A percentile compares a stretch with the other conserved stretches of the same genome.
Conservation (phyloP, 2,888 invertebrate species). For the Venustoraphidia nigricollis region DNA sequence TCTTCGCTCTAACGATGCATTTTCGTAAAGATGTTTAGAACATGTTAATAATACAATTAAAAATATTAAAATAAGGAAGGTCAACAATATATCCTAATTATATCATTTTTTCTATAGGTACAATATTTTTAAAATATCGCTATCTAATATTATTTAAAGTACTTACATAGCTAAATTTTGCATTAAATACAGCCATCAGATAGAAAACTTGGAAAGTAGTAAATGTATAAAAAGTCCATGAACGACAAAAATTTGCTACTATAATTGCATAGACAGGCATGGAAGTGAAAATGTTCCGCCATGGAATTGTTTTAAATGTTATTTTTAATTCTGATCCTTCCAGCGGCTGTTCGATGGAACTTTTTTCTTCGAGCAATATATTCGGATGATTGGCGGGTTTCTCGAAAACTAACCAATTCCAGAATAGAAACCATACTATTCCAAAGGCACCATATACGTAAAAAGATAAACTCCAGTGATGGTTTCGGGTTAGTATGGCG, state of each 20-base stretch:
- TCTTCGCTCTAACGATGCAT: too few species aligned
- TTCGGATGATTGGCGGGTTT: slow-evolving; percentile 88
- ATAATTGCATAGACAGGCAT: slow-evolving; percentile 98
- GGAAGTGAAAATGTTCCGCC: slow-evolving; percentile 85
- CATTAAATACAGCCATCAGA: slow-evolving; percentile 77
- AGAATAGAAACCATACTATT: slow-evolving; percentile 50
- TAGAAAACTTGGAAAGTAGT: slow-evolving; percentile 92
- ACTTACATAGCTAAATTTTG: slow-evolving; percentile 76
- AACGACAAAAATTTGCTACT: slow-evolving; percentile 97
- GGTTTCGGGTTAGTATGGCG: slow-evolving; percentile 70
- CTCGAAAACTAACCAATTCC: slow-evolving; percentile 58
- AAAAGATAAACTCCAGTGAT: slow-evolving; percentile 89
- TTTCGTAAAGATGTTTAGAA: too few species aligned
- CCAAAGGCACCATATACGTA: slow-evolving; percentile 90
- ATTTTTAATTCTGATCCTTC: slow-evolving; percentile 60
- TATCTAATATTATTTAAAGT: too few species aligned
- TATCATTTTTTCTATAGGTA: not conserved
- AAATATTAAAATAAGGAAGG: too few species aligned
- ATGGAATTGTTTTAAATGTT: slow-evolving; percentile 73
- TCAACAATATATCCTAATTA: too few species aligned
- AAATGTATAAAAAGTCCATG: slow-evolving; percentile 97
- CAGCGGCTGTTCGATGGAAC: slow-evolving; percentile 89
- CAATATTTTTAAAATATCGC: too few species aligned
- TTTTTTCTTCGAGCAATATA: slow-evolving; percentile 77
- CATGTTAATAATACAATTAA: too few species aligned